Percentiles rank a stretch among this genome's conserved stretches.
Conservation (phyloP, 1,140 invertebrate genomes). For the Rhagoletis zephyria region DNA sequence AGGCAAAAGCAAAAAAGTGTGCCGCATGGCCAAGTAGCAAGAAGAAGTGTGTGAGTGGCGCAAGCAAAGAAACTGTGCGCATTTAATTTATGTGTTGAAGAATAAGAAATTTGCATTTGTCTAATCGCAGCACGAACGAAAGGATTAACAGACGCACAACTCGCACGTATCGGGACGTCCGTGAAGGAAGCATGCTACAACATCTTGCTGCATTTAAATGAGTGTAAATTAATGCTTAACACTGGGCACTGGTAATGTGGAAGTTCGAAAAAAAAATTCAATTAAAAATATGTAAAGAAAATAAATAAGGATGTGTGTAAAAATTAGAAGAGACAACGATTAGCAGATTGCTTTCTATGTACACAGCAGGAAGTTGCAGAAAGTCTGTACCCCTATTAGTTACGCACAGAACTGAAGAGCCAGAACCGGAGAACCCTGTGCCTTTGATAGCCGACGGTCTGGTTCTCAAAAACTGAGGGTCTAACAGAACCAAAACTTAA, state of each 20-base stretch:
- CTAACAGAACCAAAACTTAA: too few relatives aligned
- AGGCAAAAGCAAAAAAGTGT: slow-evolving; percentile 31
- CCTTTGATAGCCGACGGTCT: neutral
- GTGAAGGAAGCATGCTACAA: neutral
- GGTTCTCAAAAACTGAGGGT: too few relatives aligned
- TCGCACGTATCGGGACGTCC: neutral
- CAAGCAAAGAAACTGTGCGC: neutral
- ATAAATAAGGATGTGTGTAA: neutral
- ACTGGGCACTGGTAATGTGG: neutral
- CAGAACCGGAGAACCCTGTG: neutral
- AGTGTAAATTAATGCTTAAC: slow-evolving; percentile 11
- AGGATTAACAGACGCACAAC: neutral
- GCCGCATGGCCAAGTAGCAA: neutral
- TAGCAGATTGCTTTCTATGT: neutral
- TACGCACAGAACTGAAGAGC: too few relatives aligned
- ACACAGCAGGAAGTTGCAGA: neutral
- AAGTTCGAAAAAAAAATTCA: neutral
- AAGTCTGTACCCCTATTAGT: neutral
- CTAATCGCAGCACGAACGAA: slow-evolving; percentile 28
- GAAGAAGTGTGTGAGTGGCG: neutral
- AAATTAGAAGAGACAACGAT: slow-evolving; percentile 9
- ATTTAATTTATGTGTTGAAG: neutral
- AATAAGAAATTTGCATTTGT: slow-evolving; percentile 41
- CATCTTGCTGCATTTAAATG: slow-evolving; percentile 16
- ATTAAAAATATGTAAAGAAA: neutral